These are phyloP conservation scores for Andrena fulva DNA, from an alignment of 2,888 invertebrate genomes.

Conservation along the genomic window DNA sequence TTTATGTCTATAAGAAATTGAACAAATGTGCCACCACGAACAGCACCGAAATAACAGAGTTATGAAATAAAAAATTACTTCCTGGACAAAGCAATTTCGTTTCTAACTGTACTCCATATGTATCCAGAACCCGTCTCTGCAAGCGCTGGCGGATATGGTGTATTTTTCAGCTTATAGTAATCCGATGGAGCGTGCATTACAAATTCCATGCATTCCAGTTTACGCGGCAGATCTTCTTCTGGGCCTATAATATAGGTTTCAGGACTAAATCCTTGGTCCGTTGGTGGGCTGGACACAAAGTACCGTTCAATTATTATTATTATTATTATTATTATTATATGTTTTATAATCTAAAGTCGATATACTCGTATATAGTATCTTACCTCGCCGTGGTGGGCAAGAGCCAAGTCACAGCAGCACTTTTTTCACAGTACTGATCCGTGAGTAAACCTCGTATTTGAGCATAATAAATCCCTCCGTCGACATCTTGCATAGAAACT, in stretches of 20 bases:
- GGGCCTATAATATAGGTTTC: slow-evolving; percentile 96
- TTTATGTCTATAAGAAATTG: not conserved
- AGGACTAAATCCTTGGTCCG: slow-evolving; percentile 93
- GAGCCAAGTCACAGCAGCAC: slow-evolving; percentile 96
- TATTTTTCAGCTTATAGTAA: slow-evolving; percentile 92
- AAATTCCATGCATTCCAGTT: slow-evolving; percentile 95
- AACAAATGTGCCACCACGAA: slow-evolving; percentile 6
- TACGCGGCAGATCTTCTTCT: slow-evolving; percentile 95
- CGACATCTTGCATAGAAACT: slow-evolving; percentile 92
- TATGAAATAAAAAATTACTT: slow-evolving; percentile 61
- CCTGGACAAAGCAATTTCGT: slow-evolving; percentile 75
- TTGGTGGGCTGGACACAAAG: slow-evolving; percentile 87
- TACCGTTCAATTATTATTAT: not conserved
- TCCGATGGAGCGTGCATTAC: slow-evolving; percentile 97
- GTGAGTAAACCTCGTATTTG: slow-evolving; percentile 95
- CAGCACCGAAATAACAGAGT: slow-evolving; percentile 1
- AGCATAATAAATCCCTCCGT: slow-evolving; percentile 93
- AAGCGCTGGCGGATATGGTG: slow-evolving; percentile 90
- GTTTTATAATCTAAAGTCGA: not conserved
- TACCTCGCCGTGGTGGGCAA: slow-evolving; percentile 91
- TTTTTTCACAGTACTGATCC: slow-evolving; percentile 97
- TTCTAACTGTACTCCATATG: slow-evolving; percentile 82
- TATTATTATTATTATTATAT: too few species aligned
- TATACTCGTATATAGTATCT: not conserved
- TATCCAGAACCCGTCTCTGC: slow-evolving; percentile 80